Percentiles rank a stretch among this genome's conserved stretches.
Evolutionary conservation across 2,797 vertebrate species (phyloP).

Genomic region (Anguilla obscura): DNA sequence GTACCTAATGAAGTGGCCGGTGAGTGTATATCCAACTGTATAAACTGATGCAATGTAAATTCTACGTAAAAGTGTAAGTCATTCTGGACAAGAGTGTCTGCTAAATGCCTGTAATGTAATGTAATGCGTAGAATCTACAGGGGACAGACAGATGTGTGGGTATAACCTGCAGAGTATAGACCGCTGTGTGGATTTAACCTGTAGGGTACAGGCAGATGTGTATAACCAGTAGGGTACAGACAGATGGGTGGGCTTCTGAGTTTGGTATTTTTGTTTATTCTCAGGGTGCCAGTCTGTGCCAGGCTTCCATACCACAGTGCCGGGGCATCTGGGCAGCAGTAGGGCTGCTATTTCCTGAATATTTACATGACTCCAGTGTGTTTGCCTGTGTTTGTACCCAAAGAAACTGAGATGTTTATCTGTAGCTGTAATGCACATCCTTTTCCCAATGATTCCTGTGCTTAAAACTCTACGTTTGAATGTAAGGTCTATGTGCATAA

Average conservation of each 20-base stretch:
- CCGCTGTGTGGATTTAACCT: too few relatives aligned
- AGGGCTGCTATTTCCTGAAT: background rate
- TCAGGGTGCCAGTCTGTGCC: background rate
- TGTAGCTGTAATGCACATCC: background rate
- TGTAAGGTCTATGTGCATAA: background rate
- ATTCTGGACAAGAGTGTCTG: too few relatives aligned
- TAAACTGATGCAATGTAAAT: too few relatives aligned
- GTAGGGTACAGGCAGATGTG: background rate
- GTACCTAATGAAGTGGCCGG: too few relatives aligned
- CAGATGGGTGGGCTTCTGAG: background rate
- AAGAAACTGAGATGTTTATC: background rate
- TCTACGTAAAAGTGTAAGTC: too few relatives aligned
- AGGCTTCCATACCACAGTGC: background rate
- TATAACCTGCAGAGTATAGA: background rate
- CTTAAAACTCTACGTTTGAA: background rate
- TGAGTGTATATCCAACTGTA: too few relatives aligned
- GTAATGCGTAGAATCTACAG: too few relatives aligned
- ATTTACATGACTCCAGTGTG: background rate
- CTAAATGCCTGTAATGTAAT: too few relatives aligned
- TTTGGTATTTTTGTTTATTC: background rate
- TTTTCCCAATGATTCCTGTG: constrained; percentile 1
- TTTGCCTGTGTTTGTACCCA: background rate
- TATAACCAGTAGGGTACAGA: background rate
- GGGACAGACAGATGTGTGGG: background rate
- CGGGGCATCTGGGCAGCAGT: background rate